Base-by-base conservation (phyloP, 2,797 vertebrate species). In the Spondyliosoma cantharus region DNA sequence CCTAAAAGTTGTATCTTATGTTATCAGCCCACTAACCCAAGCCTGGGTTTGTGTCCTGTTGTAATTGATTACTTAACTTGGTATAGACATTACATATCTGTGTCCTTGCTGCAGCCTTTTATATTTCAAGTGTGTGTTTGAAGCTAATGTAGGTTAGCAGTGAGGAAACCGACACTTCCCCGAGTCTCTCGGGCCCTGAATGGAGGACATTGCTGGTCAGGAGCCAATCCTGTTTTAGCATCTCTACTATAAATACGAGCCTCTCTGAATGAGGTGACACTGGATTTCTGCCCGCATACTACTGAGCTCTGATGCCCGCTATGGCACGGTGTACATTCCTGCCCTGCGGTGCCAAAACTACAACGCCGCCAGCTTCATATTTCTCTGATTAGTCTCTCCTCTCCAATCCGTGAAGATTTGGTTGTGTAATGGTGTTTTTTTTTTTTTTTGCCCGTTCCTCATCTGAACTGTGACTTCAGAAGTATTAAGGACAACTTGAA, bases 201-300 rank as follows among this genome's bases (percentile, higher is more conserved):
- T 88, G 89, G 85, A 91, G 90, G 88, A 90, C 91, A 88, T 89
- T 86, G 89, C 93, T 93, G 91, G 90, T 93, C 84, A 77, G 82
- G 85, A 90, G 93, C 94, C 95, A 95, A 74, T 93, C 93, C 93
- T 72, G 79, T 91, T 93, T 95, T 93, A 94, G 93, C 83, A 78
- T 86, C 88, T 74, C 75, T 76, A 86, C 93, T 94, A 93, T 94
- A 95, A 93, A 95, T 95, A 95, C 76, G 92, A 92, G 90, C 75
- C 81, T 80, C 83, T 82, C 88, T 95, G 90, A 95, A 94, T 95
- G 93, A 94, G 93, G 93, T 75, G 87, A 90, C 68, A 84, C 86
- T 96, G 95, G 94, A 94, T 75, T 57, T 64, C 60, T 92, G 92
- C 94, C 92, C 19, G 37, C 86, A 74, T 85, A 89, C 89, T 92